Evolutionary conservation across 2,888 invertebrate species (phyloP).

Genomic region (Caenorhabditis sinica): DNA sequence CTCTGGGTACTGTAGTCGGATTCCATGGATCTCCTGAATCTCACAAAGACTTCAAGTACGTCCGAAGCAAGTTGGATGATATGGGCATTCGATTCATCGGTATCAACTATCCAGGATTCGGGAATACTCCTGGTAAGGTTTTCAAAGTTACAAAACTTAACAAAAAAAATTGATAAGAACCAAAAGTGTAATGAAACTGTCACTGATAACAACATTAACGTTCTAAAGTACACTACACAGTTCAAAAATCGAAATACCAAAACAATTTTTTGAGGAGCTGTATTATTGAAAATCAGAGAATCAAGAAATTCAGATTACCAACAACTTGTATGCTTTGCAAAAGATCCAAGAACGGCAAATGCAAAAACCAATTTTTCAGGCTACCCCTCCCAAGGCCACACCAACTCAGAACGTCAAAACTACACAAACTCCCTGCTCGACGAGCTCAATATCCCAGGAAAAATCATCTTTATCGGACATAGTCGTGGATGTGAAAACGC

Average conservation of each 20-base stretch:
- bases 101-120: conserved; percentile 75
- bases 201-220: background rate
- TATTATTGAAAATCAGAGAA: too few species aligned
- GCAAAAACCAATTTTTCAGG: background rate
- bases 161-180: background rate
- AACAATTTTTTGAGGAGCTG: too few species aligned
- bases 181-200: background rate
- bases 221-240: background rate
- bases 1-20: conserved; percentile 72
- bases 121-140: conserved; percentile 28
- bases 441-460: conserved; percentile 61
- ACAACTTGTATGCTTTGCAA: background rate
- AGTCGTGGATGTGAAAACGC: conserved; percentile 74
- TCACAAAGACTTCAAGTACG: conserved; percentile 76
- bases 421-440: conserved; percentile 69
- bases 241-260: background rate
- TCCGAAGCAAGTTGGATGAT: conserved; percentile 63
- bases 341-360: background rate
- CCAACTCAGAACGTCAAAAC: conserved; percentile 68
- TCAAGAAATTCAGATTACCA: too few species aligned
- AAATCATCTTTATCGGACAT: conserved; percentile 68
- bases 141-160: background rate
- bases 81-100: conserved; percentile 73
- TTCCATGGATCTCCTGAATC: conserved; percentile 77
- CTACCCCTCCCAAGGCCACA: conserved; percentile 50